A percentile compares a stretch with the other conserved stretches of the same genome.
Conservation (phyloP, 2,888 invertebrate genomes). For the Phyto melanocephala region DNA sequence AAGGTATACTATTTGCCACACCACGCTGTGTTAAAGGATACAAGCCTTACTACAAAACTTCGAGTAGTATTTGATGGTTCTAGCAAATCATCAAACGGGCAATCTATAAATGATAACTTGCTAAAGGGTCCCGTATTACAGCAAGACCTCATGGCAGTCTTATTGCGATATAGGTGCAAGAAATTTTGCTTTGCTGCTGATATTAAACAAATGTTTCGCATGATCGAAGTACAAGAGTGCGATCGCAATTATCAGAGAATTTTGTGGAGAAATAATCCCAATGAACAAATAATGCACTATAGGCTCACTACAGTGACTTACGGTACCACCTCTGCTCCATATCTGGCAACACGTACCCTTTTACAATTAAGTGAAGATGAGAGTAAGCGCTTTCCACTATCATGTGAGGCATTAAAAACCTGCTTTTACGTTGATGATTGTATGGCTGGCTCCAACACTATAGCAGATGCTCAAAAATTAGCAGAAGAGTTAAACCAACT, state of each 20-base stretch:
- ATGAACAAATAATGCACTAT: background rate
- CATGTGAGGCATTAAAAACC: background rate
- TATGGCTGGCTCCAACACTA: too few species aligned
- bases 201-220: slow-evolving; percentile 48
- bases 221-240: slow-evolving; percentile 17
- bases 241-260: slow-evolving; percentile 23
- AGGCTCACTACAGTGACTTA: slow-evolving; percentile 16
- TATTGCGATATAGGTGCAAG: slow-evolving; percentile 4
- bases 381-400: background rate
- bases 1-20: slow-evolving; percentile 43
- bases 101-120: slow-evolving; percentile 37
- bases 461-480: slow-evolving; percentile 1
- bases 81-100: slow-evolving; percentile 10
- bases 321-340: too few species aligned
- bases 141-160: background rate
- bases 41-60: too few species aligned
- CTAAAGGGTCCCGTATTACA: slow-evolving; percentile 37
- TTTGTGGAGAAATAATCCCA: slow-evolving; percentile 3
- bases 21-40: too few species aligned
- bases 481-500: background rate
- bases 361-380: too few species aligned
- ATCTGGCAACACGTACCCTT: too few species aligned
- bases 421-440: slow-evolving; percentile 36
- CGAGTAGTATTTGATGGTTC: slow-evolving; percentile 16
- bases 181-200: slow-evolving; percentile 28